Percentiles rank a stretch among this genome's conserved stretches.
Conservation (phyloP, 2,888 invertebrate genomes). For the Mythimna albipuncta region DNA sequence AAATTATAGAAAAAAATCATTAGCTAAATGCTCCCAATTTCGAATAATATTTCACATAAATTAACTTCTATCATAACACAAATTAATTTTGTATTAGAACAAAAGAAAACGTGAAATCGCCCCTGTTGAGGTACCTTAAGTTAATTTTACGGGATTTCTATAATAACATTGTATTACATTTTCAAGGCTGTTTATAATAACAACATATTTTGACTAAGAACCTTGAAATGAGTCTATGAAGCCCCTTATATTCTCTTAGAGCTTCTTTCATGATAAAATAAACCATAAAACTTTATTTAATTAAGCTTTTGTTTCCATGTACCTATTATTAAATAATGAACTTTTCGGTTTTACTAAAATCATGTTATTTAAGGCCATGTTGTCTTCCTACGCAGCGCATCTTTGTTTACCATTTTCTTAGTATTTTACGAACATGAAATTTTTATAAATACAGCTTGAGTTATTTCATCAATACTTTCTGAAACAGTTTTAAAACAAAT, state of each 20-base stretch:
- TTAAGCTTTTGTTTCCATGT: conserved; percentile 10
- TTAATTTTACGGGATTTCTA: conserved; percentile 9
- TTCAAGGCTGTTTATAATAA: conserved; percentile 23
- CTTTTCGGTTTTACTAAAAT: not conserved
- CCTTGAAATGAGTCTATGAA: conserved; percentile 28
- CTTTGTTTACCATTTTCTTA: not conserved
- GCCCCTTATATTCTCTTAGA: conserved; percentile 6
- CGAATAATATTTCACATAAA: not conserved
- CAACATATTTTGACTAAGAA: conserved; percentile 23
- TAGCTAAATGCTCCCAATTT: not conserved
- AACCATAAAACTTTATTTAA: conserved; percentile 5
- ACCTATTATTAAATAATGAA: not conserved
- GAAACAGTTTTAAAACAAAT: not conserved
- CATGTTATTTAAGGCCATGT: not conserved
- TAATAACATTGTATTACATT: conserved; percentile 19
- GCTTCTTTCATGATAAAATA: conserved; percentile 1
- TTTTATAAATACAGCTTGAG: not conserved
- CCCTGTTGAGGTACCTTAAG: conserved; percentile 6
- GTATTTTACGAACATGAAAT: not conserved
- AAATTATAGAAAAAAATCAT: not conserved
- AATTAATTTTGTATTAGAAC: conserved; percentile 11
- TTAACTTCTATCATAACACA: not conserved
- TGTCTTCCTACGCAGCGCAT: not conserved
- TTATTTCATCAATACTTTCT: not conserved
- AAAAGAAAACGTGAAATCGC: conserved; percentile 26